Evolutionary conservation across 2,888 invertebrate species (phyloP).

Genomic region (Tridacna gigas): DNA sequence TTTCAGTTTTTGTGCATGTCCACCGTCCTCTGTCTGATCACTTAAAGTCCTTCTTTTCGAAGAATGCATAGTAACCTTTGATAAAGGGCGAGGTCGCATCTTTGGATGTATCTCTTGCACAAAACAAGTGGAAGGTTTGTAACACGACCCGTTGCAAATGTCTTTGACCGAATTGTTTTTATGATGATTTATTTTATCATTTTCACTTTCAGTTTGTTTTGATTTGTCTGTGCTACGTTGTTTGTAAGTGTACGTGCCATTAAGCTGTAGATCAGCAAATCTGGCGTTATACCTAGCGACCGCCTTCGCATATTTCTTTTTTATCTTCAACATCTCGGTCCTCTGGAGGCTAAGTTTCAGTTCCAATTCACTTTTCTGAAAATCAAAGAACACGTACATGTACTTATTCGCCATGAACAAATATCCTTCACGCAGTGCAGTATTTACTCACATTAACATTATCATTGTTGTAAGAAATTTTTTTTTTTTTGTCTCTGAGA

Average conservation of each 20-base stretch:
- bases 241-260: background rate
- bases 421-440: too few relatives aligned
- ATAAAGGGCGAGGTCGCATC: slow-evolving; percentile 4
- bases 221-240: background rate
- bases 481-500: too few relatives aligned
- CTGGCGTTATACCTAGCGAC: slow-evolving; percentile 17
- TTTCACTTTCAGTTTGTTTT: slow-evolving; percentile 8
- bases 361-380: slow-evolving; percentile 6
- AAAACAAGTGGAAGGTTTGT: background rate
- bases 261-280: slow-evolving; percentile 9
- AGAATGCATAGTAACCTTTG: slow-evolving; percentile 14
- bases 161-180: background rate
- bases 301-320: slow-evolving; percentile 21
- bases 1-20: background rate
- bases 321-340: background rate
- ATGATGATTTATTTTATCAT: background rate
- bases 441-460: too few relatives aligned
- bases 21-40: background rate
- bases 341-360: background rate
- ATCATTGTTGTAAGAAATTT: too few relatives aligned
- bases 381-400: background rate
- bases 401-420: too few relatives aligned
- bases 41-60: background rate
- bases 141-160: background rate
- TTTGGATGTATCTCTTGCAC: slow-evolving; percentile 4